phyloP scores from a whole-genome alignment of 2,113 vertebrate species.

The Nesogale talazaci region DNA sequence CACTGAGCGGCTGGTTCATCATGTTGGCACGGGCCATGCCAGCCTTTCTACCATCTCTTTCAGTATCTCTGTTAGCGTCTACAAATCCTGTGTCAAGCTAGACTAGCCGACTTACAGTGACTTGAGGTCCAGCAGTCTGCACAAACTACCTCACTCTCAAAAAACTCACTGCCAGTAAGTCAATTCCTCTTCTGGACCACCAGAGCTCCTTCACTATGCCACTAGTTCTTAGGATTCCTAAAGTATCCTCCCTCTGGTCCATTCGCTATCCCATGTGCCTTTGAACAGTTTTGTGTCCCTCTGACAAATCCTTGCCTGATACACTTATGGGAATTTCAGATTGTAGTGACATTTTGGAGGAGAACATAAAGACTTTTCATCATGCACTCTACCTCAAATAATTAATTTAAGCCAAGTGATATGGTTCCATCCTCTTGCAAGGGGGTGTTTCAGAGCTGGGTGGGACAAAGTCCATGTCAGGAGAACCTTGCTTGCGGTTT shows the following conservation, averaged over 20 bases:
- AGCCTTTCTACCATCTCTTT: neutral
- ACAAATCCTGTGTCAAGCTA: neutral
- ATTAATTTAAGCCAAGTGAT: conserved; percentile 28
- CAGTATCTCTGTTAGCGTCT: neutral
- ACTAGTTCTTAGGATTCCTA: neutral
- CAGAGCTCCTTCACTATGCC: neutral
- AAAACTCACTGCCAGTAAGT: no score
- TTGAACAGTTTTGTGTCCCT: neutral
- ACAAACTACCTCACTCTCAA: neutral
- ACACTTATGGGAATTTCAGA: neutral
- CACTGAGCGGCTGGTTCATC: neutral
- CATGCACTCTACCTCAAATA: conserved; percentile 9
- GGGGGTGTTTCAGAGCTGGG: conserved; percentile 10
- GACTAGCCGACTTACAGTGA: neutral
- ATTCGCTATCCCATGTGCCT: neutral
- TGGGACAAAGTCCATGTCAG: conserved; percentile 12
- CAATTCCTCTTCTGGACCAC: no score
- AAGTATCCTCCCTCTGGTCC: neutral
- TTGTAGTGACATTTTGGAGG: conserved; percentile 36
- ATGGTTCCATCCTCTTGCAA: neutral
- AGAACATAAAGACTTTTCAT: neutral
- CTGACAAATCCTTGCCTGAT: neutral
- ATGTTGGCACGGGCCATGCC: neutral
- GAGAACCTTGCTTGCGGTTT: conserved; percentile 27
- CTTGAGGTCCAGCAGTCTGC: neutral